Base-by-base conservation (phyloP, 37 sponge, comb jelly and placozoan genomes). In the Diacarnus erythraeanus region DNA sequence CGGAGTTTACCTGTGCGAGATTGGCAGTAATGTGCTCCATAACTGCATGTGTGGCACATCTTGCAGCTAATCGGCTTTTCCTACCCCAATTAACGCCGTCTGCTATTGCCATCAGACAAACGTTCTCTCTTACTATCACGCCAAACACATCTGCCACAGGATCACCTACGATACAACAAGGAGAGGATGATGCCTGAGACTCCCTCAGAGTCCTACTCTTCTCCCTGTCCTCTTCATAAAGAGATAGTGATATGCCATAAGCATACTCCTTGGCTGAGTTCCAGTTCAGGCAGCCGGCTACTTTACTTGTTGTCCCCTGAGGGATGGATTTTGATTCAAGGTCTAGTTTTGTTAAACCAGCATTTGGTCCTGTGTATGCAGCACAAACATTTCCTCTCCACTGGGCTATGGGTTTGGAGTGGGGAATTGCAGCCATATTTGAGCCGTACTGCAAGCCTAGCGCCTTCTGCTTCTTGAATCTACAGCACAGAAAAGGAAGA, bases 111-210 rank as follows among this genome's bases (percentile, higher is more conserved):
- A 96, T 58, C 15, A 96, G 67, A 30, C 89, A 60, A 57, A 78
- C 39, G 75, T 93, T 96, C 51, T 72, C 67, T 12, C 85, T 39
- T 3, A 56, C 79, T 15, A 86, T 38, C 25, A 93, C 67, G 2
- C 82, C 97, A 75, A 87, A 96, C 42, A 96, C 97, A 83, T 96
- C 97, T n/a, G 97, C 97, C 26, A 93, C 69, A 8, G 97, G 97
- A 8, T 92, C 93, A 1, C 97, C 97, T 22, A 84, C 63, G 15
- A 80, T 56, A 30, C 34, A 18, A 30, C 9, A 2, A 65, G 9
- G 33, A 5, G 34, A 5, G 0, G 40, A 38, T 12, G 69, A 54
- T 15, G 4, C 60, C 0, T 39, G 58, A 20, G 20, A 27, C 2
- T 40, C 27, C 12, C 30, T 44, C 9, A 40, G 51, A 33, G 59